A percentile compares a stretch with the other conserved stretches of the same genome.
These are phyloP conservation scores for Rhynchonycteris naso DNA, from an alignment of 2,797 vertebrate genomes.

Conservation along the genomic window DNA sequence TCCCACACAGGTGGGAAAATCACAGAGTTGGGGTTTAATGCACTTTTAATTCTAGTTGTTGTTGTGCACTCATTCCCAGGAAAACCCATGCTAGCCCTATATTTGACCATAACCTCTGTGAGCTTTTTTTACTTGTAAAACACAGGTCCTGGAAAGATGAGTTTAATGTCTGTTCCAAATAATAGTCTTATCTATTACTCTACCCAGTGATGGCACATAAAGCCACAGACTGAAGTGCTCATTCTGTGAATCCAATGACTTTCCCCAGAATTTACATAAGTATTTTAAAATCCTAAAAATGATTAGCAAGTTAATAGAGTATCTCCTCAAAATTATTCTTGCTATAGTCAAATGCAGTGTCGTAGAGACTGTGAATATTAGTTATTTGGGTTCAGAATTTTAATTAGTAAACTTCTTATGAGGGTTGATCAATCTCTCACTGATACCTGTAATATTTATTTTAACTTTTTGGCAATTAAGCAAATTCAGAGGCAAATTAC, in stretches of 20 bases:
- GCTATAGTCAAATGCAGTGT: not conserved
- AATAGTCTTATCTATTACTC: not conserved
- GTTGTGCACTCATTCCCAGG: not conserved
- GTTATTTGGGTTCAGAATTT: slow-evolving; percentile 13
- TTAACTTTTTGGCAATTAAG: not conserved
- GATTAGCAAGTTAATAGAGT: not conserved
- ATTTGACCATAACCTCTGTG: not conserved
- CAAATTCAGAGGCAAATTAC: not conserved
- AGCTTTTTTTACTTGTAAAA: not conserved
- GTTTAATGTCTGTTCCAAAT: not conserved
- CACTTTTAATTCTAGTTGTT: not conserved
- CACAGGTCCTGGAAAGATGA: not conserved
- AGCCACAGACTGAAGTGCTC: not conserved
- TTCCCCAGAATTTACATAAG: not conserved
- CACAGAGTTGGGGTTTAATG: not conserved
- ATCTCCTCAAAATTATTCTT: not conserved
- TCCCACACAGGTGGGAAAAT: not conserved
- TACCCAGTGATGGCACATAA: not conserved
- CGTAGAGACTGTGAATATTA: not conserved
- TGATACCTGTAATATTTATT: not conserved
- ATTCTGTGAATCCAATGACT: not conserved
- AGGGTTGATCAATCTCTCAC: not conserved
- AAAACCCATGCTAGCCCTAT: too few relatives aligned
- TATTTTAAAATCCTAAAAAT: not conserved
- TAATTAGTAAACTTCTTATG: not conserved